Conservation (phyloP, 2,797 vertebrate genomes). For the Xenopus petersii region DNA sequence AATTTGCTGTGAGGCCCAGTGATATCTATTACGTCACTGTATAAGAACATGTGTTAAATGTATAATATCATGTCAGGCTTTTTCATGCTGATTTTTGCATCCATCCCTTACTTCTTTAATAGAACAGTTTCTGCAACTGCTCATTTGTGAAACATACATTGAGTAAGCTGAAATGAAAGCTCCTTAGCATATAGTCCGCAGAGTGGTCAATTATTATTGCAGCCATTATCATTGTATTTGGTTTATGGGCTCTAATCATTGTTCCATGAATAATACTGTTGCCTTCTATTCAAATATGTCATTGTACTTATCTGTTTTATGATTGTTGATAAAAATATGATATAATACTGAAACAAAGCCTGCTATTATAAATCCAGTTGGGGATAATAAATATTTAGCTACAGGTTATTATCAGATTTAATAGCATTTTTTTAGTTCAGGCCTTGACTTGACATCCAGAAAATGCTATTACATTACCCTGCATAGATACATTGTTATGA, state of each 20-base stretch:
- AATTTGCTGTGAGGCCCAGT: no score
- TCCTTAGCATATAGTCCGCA: no score
- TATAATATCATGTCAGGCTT: no score
- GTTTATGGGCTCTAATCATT: neutral
- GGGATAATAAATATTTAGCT: slow-evolving; percentile 98
- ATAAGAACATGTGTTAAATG: no score
- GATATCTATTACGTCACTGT: no score
- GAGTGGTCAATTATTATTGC: neutral
- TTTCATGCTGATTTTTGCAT: no score
- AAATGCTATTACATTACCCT: slow-evolving; percentile 98
- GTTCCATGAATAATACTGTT: slow-evolving; percentile 9
- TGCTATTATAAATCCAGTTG: slow-evolving; percentile 81
- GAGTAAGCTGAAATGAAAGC: no score
- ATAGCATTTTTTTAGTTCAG: slow-evolving; percentile 84
- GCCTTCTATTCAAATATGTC: neutral
- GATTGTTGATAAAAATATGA: slow-evolving; percentile 40
- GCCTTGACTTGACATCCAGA: slow-evolving; percentile 92
- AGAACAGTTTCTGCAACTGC: no score
- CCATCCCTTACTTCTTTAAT: no score
- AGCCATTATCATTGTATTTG: neutral
- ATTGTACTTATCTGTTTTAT: slow-evolving; percentile 22
- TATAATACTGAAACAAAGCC: slow-evolving; percentile 23
- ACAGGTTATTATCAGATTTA: slow-evolving; percentile 99
- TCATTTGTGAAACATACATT: no score
- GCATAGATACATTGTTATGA: slow-evolving; percentile 99